phyloP scores from a whole-genome alignment of 2,113 vertebrate species.

The Austrofundulus limnaeus region DNA sequence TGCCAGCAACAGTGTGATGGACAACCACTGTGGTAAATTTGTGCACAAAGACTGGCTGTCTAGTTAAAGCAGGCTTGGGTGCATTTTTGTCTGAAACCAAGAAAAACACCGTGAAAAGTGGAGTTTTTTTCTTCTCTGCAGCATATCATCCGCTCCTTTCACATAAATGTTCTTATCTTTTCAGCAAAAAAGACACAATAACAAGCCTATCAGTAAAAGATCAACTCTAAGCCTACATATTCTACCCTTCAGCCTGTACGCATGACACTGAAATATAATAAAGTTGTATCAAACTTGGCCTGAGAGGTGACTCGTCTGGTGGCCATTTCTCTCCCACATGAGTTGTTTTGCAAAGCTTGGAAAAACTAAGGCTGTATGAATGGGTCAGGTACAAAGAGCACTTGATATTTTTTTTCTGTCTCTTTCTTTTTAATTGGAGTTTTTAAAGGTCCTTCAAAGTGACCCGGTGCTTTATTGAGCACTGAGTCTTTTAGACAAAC shows the following conservation, averaged over 20 bases:
- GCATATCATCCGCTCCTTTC: conserved; percentile 9
- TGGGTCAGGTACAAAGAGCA: not conserved
- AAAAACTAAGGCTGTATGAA: conserved; percentile 7
- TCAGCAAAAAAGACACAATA: not conserved
- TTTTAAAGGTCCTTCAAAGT: too few relatives aligned
- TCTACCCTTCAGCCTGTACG: not conserved
- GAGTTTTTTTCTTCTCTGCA: conserved; percentile 39
- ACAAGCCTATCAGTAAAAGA: not conserved
- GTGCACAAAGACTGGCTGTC: conserved; percentile 53
- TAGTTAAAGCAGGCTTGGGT: conserved; percentile 47
- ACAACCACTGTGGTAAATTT: conserved; percentile 59
- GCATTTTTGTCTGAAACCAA: conserved; percentile 70
- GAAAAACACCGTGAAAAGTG: conserved; percentile 65
- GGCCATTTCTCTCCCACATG: conserved; percentile 17
- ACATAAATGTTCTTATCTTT: not conserved
- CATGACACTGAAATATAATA: not conserved
- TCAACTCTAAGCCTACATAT: not conserved
- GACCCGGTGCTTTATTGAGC: not conserved
- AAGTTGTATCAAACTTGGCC: not conserved
- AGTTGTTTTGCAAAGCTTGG: conserved; percentile 14
- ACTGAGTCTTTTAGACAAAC: not conserved
- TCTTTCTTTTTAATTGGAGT: not conserved
- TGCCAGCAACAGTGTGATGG: conserved; percentile 40
- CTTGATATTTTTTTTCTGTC: not conserved
- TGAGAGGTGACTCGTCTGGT: not conserved